Conservation (phyloP, 1,140 invertebrate species). For the Megathymus violae region DNA sequence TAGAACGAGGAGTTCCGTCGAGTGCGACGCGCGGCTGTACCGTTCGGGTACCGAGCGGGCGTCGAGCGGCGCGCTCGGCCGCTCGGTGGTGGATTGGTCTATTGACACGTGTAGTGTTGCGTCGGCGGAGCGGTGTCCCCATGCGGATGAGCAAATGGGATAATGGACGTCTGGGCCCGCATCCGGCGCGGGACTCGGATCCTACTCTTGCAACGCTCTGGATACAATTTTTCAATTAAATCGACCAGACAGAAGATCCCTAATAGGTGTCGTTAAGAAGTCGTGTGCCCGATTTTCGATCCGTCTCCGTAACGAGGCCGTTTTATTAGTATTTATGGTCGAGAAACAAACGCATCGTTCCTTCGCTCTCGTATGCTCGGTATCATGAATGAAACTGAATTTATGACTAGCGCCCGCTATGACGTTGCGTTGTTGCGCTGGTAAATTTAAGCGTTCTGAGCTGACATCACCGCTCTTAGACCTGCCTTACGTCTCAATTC, state of each 20-base stretch:
- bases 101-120: constrained; percentile 73
- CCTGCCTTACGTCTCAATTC: constrained; percentile 50
- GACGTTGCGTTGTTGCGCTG: constrained; percentile 53
- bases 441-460: constrained; percentile 54
- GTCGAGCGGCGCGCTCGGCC: too few species aligned
- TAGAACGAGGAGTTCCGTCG: too few species aligned
- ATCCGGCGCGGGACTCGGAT: constrained; percentile 79
- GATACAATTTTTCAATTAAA: constrained; percentile 84
- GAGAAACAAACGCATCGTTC: constrained; percentile 68
- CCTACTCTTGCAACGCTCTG: constrained; percentile 77
- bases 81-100: constrained; percentile 58
- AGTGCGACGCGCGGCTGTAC: too few species aligned
- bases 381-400: constrained; percentile 76
- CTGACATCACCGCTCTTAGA: constrained; percentile 27
- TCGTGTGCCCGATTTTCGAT: constrained; percentile 82
- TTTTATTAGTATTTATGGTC: constrained; percentile 83
- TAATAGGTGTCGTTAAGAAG: constrained; percentile 83
- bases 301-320: constrained; percentile 78
- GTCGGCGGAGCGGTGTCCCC: constrained; percentile 59
- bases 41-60: not conserved
- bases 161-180: constrained; percentile 83
- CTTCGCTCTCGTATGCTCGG: constrained; percentile 50
- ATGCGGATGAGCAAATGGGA: constrained; percentile 82
- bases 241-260: constrained; percentile 81
- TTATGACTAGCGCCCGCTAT: constrained; percentile 70